phyloP scores from a whole-genome alignment of 2,113 vertebrate species.

The Pelvicachromis taeniatus region DNA sequence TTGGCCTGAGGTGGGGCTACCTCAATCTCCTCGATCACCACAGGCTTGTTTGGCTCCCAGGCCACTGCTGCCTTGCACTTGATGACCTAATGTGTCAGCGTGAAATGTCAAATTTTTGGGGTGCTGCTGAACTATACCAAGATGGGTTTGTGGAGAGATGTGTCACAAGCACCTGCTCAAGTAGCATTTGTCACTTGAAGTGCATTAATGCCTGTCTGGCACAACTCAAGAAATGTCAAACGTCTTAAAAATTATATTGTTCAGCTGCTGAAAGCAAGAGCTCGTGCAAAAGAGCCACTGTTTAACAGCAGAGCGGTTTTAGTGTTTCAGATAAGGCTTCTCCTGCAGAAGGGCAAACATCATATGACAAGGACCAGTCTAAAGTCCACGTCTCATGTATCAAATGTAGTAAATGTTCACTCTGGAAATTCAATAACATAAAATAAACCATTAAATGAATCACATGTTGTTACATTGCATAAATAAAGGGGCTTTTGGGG shows the following conservation, averaged over 20 bases:
- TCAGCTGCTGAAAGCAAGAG: neutral
- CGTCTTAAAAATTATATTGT: neutral
- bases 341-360: neutral
- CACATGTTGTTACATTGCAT: neutral
- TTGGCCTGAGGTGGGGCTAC: conserved; percentile 80
- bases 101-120: neutral
- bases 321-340: neutral
- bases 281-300: neutral
- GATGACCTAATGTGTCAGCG: conserved; percentile 74
- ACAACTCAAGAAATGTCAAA: neutral
- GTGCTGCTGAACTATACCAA: neutral
- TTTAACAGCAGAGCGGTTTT: neutral
- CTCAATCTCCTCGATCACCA: conserved; percentile 85
- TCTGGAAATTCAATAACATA: neutral
- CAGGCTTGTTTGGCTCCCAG: conserved; percentile 79
- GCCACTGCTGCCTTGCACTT: conserved; percentile 84
- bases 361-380: neutral
- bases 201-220: neutral
- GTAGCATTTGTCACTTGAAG: neutral
- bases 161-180: neutral
- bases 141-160: neutral
- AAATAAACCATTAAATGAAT: neutral
- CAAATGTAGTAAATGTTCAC: neutral
- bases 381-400: neutral
- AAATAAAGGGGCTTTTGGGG: neutral